phyloP scores from a whole-genome alignment of 2,888 invertebrate genomes.

The Chrysolina haemoptera region DNA sequence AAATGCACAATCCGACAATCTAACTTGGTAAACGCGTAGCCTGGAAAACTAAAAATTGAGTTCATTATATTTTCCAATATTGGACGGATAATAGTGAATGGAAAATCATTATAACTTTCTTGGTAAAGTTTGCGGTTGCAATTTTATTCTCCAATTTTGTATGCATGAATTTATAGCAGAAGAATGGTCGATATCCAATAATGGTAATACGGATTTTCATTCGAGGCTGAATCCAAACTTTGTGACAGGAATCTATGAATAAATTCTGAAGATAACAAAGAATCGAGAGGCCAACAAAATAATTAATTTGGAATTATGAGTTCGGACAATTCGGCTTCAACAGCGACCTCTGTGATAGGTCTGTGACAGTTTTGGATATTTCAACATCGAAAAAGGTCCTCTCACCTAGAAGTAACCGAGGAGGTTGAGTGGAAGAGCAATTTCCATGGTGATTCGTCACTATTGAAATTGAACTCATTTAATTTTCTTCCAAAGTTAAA shows the following conservation, averaged over 20 bases:
- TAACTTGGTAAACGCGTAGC: background rate
- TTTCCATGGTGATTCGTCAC: too few species aligned
- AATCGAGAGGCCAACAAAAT: background rate
- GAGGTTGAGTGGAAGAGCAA: too few species aligned
- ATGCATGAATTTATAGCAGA: slow-evolving; percentile 10
- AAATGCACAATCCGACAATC: background rate
- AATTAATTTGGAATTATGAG: background rate
- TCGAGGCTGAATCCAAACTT: slow-evolving; percentile 10
- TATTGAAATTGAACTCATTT: too few species aligned
- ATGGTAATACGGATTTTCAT: slow-evolving; percentile 21
- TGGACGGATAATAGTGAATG: slow-evolving; percentile 16
- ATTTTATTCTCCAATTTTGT: slow-evolving; percentile 21
- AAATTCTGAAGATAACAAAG: background rate
- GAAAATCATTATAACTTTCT: slow-evolving; percentile 28
- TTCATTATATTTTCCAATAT: slow-evolving; percentile 26
- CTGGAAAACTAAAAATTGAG: background rate
- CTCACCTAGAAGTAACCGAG: too few species aligned
- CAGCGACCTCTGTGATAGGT: too few species aligned
- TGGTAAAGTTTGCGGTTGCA: slow-evolving; percentile 19
- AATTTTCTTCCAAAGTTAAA: too few species aligned
- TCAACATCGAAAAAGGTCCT: too few species aligned
- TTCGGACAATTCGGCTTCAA: background rate
- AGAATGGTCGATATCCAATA: slow-evolving; percentile 22
- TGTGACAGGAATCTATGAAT: slow-evolving; percentile 20
- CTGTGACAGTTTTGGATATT: too few species aligned